A percentile compares a stretch with the other conserved stretches of the same genome.
Evolutionary conservation across 2,797 vertebrate species (phyloP).

Genomic region (Pangasius djambal): DNA sequence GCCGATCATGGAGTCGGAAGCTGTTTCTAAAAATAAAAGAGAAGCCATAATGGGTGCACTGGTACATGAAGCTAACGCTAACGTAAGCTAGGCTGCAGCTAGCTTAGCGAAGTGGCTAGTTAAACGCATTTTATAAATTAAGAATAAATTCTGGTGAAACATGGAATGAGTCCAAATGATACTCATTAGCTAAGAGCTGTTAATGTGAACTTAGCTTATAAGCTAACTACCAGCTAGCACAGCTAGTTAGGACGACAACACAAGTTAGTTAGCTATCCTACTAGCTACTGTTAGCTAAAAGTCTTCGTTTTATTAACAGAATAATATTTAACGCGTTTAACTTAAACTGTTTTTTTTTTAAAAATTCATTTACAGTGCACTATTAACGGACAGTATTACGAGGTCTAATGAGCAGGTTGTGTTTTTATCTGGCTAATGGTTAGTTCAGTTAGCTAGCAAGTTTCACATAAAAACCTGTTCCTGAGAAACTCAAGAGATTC

Average conservation of each 20-base stretch:
- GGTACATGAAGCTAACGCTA: neutral
- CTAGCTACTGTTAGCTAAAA: neutral
- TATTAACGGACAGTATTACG: neutral
- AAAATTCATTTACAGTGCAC: neutral
- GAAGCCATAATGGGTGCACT: neutral
- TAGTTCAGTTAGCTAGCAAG: neutral
- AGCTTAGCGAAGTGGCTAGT: neutral
- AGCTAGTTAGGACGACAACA: neutral
- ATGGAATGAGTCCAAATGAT: neutral
- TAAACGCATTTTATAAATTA: neutral
- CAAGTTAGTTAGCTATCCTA: neutral
- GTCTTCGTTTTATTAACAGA: neutral
- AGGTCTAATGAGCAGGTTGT: neutral
- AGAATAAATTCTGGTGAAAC: neutral
- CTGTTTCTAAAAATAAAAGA: neutral
- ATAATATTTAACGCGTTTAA: neutral
- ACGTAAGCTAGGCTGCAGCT: neutral
- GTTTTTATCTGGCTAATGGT: neutral
- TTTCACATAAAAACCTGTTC: neutral
- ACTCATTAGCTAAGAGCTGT: neutral
- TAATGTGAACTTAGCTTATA: neutral
- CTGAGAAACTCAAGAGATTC: neutral
- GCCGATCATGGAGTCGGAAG: neutral
- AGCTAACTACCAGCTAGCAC: neutral
- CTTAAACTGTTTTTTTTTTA: neutral